Evolutionary conservation across 2,113 vertebrate genomes (phyloP).

Genomic region (Gila orcuttii): DNA sequence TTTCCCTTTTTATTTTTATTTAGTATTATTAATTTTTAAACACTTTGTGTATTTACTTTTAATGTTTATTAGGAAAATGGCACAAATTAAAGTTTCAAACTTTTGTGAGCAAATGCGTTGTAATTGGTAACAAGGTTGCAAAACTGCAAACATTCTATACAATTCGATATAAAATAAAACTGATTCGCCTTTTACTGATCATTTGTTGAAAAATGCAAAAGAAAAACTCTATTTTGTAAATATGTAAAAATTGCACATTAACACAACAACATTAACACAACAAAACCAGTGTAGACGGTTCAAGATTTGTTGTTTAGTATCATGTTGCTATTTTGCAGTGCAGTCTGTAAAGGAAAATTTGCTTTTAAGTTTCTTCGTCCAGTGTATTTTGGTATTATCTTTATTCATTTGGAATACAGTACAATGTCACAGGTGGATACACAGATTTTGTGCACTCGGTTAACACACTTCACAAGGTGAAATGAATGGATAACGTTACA

Average conservation of each 20-base stretch:
- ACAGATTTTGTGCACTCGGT: conserved; percentile 65
- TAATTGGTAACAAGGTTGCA: neutral
- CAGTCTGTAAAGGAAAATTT: neutral
- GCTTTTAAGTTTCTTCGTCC: neutral
- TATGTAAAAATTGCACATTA: neutral
- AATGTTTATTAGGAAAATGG: neutral
- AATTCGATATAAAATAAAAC: neutral
- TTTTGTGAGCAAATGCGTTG: neutral
- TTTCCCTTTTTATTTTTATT: too few relatives aligned
- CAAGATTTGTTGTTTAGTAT: neutral
- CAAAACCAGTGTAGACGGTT: neutral
- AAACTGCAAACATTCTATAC: neutral
- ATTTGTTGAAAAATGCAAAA: neutral
- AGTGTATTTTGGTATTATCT: conserved; percentile 43
- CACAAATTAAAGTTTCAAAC: neutral
- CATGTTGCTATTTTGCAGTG: neutral
- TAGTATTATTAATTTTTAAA: neutral
- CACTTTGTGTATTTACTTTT: neutral
- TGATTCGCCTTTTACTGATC: neutral
- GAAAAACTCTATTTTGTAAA: neutral
- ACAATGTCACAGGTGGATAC: conserved; percentile 70
- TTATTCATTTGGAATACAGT: conserved; percentile 72
- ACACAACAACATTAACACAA: neutral
- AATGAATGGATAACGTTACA: conserved; percentile 32
- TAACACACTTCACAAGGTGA: conserved; percentile 65